Conservation (phyloP, 2,888 invertebrate genomes). For the Drosophila atripex region DNA sequence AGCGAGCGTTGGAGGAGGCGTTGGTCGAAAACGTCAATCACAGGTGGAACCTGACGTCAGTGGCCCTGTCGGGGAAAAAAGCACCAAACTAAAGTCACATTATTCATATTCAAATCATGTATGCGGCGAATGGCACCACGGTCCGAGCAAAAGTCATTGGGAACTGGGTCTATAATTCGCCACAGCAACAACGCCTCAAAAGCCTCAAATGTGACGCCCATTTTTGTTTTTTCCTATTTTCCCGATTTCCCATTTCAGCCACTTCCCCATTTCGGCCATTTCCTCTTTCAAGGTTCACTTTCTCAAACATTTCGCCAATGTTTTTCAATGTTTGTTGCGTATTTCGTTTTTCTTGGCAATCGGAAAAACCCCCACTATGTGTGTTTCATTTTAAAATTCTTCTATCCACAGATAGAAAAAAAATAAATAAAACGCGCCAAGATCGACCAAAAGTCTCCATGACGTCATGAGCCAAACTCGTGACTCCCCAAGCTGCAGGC, state of each 20-base stretch:
- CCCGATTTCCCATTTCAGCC: not conserved
- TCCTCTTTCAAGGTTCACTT: constrained; percentile 17
- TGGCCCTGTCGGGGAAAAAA: constrained; percentile 13
- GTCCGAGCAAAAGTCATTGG: constrained; percentile 21
- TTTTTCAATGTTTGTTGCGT: not conserved
- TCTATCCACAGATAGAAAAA: not conserved
- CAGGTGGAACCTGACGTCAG: constrained; percentile 70
- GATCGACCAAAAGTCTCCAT: constrained; percentile 41
- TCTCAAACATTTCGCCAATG: constrained; percentile 4
- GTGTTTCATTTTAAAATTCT: not conserved
- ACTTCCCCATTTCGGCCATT: constrained; percentile 16
- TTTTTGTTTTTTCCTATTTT: constrained; percentile 3
- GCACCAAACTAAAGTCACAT: constrained; percentile 1
- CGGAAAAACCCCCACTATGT: constrained; percentile 10
- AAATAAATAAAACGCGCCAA: constrained; percentile 10
- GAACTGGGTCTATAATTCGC: constrained; percentile 44
- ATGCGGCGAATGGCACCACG: constrained; percentile 33
- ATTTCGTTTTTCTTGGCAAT: constrained; percentile 24
- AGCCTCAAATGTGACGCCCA: constrained; percentile 24
- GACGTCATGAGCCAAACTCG: constrained; percentile 61
- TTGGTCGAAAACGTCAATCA: constrained; percentile 60
- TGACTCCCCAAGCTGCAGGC: constrained; percentile 47
- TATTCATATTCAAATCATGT: constrained; percentile 37
- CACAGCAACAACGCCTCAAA: constrained; percentile 55
- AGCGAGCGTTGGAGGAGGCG: constrained; percentile 27